Base-by-base conservation (phyloP, 2,888 invertebrate genomes). In the Lasioglossum leucozonium region DNA sequence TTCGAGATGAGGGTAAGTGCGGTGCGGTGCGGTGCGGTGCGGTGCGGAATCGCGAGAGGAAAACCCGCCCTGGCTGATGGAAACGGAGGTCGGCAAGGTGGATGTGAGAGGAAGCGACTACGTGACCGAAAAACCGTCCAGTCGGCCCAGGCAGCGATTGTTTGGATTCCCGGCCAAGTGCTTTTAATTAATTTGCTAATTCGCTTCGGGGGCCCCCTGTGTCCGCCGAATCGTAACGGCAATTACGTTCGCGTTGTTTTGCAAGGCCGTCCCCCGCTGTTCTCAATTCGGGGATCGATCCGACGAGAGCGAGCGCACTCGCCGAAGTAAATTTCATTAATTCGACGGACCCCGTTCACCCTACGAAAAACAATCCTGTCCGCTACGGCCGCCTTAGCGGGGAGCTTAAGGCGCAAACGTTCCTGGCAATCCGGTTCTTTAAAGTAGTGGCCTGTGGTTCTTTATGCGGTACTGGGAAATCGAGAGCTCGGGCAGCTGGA, bases 141-240 rank as follows among this genome's bases (percentile, higher is more conserved):
- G 37, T 62, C 62, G 62, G 30, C 62, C 62, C 62, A n/a, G 26
- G 34, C 73, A 47, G 73, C 81, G 79, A 86, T 82, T 81, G 77
- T 79, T 81, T 72, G 75, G 65, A 81, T 81, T 79, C 26, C 62
- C 34, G 69, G 55, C 71, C 73, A 80, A 80, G 78, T 72, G 75
- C 44, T 84, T 77, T 85, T 84, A 74, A 80, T 80, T 80, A 84
- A 84, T 74, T 80, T 84, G 79, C 77, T 85, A 85, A 85, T 85
- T 85, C 77, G 44, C 65, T 72, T 65, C 75, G 75, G 44, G 34
- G 55, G 10, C 44, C 26, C 26, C 26, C 26, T 22, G 18, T 75
- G 81, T 75, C 75, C 81, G 65, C 18, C 44, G 82, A 76, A 83
- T 81, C 65, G 76, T 67, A 81, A 83, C 44, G 82, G 76, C 72